phyloP scores from a whole-genome alignment of 2,888 invertebrate species.

The Xanthorhoe spadicearia region DNA sequence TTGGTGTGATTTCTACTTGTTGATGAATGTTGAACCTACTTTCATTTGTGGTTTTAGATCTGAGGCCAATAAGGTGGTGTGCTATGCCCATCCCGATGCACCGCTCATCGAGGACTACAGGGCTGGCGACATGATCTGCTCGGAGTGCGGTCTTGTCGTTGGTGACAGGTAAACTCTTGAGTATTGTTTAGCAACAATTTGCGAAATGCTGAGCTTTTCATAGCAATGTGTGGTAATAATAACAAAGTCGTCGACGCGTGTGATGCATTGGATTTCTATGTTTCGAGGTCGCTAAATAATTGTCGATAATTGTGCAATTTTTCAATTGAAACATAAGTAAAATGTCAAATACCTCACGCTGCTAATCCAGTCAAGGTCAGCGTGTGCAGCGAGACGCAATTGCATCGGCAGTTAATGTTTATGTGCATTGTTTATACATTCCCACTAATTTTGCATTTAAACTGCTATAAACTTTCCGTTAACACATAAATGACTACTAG shows the following conservation, averaged over 20 bases:
- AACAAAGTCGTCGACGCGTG: slow-evolving; percentile 55
- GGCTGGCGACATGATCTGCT: slow-evolving; percentile 99
- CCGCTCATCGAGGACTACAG: slow-evolving; percentile 98
- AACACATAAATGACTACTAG: background rate
- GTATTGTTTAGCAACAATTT: slow-evolving; percentile 59
- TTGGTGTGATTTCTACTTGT: slow-evolving; percentile 68
- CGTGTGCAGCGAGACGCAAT: slow-evolving; percentile 25
- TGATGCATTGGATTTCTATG: slow-evolving; percentile 60
- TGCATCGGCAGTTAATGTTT: slow-evolving; percentile 26
- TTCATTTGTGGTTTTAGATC: slow-evolving; percentile 84
- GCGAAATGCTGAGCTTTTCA: slow-evolving; percentile 61
- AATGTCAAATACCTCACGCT: slow-evolving; percentile 40
- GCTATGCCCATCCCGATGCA: slow-evolving; percentile 97
- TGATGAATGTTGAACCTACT: slow-evolving; percentile 62
- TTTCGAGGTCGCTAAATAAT: slow-evolving; percentile 55
- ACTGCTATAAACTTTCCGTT: slow-evolving; percentile 1
- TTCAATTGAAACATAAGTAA: slow-evolving; percentile 46
- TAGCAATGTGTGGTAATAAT: slow-evolving; percentile 54
- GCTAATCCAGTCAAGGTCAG: slow-evolving; percentile 35
- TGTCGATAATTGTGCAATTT: slow-evolving; percentile 49
- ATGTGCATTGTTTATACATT: slow-evolving; percentile 14
- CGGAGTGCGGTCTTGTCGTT: slow-evolving; percentile 99
- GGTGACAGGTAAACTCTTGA: slow-evolving; percentile 93
- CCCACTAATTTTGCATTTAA: slow-evolving; percentile 6
- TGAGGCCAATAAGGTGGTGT: slow-evolving; percentile 92